Conservation (phyloP, 2,113 vertebrate genomes). For the Meleagris gallopavo region DNA sequence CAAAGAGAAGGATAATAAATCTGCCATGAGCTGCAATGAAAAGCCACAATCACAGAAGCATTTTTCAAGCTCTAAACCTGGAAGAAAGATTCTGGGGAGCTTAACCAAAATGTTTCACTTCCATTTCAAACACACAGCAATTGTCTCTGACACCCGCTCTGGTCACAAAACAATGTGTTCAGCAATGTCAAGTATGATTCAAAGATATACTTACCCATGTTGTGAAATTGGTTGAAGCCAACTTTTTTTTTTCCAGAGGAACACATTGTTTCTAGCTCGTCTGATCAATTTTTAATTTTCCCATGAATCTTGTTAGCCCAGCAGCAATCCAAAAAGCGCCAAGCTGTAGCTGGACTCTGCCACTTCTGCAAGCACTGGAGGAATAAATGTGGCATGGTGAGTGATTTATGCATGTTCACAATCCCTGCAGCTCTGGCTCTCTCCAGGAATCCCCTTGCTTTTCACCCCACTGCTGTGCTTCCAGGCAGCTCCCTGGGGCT, state of each 20-base stretch:
- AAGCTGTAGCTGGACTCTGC: conserved; percentile 13
- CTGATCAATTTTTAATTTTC: conserved; percentile 59
- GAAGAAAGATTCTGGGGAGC: background rate
- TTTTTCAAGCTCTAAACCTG: conserved; percentile 43
- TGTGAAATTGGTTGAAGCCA: conserved; percentile 16
- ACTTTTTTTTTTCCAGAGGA: background rate
- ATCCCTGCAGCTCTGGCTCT: background rate
- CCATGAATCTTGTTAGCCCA: conserved; percentile 55
- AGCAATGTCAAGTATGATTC: background rate
- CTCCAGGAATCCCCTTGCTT: conserved; percentile 39
- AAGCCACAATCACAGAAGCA: conserved; percentile 9
- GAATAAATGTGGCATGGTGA: background rate
- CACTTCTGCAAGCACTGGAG: background rate
- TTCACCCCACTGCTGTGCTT: background rate
- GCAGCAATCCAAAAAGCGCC: conserved; percentile 40
- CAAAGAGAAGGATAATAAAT: conserved; percentile 45
- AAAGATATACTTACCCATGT: conserved; percentile 16
- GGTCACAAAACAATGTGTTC: background rate
- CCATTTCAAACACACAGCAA: background rate
- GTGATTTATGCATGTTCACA: conserved; percentile 36
- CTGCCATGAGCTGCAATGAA: conserved; percentile 15
- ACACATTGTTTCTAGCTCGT: conserved; percentile 54
- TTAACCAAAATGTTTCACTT: conserved; percentile 12
- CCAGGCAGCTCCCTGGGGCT: background rate
- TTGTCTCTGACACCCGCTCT: background rate